Evolutionary conservation across 2,797 vertebrate genomes (phyloP), one percentile per base, ranked within the genome.

Genomic region (Pangasius macronema): DNA sequence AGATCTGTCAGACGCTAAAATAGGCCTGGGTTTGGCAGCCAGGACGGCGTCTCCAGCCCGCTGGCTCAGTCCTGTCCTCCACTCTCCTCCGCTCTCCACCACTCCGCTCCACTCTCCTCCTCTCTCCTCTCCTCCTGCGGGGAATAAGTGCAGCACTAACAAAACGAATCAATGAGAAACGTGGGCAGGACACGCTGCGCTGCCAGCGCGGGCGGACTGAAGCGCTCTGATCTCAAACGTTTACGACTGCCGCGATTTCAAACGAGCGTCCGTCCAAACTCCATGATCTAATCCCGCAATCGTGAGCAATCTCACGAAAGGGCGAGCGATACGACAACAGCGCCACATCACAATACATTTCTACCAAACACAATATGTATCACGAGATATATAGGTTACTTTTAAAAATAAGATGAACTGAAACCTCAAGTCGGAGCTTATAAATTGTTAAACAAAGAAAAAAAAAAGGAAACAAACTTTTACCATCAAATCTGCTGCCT

Each of bases 81-180:
- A 49, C 46, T 67, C 30, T 77, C 51, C 49, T 46, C 49, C 4
- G 3, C 75, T 77, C 18, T 7, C 53, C 77, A 82, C 55, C 53
- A 46, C 42, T 65, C 24, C 51, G 14, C 49, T 49, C 49, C 5
- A 7, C 75, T 77, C 18, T 3, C 55, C 81, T 86, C 72, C 59
- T 65, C 53, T 70, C 57, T 39, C 33, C 82, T 88, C 79, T 76
- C 36, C 68, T 84, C 84, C 88, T 82, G 76, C 85, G 70, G 85
- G 89, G 80, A 84, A 87, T 90, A 90, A 92, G 82, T 90, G 89
- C 85, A 85, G 89, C 89, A 87, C 87, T 89, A 89, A 88, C 88
- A 30, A 88, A 90, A 88, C 85, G 88, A 92, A 91, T 92, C 92
- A 83, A 92, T 92, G 89, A 89, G 90, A 87, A 92, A 92, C 86